Base-by-base conservation (phyloP, 2,888 invertebrate species). In the Mimachlamys varia region DNA sequence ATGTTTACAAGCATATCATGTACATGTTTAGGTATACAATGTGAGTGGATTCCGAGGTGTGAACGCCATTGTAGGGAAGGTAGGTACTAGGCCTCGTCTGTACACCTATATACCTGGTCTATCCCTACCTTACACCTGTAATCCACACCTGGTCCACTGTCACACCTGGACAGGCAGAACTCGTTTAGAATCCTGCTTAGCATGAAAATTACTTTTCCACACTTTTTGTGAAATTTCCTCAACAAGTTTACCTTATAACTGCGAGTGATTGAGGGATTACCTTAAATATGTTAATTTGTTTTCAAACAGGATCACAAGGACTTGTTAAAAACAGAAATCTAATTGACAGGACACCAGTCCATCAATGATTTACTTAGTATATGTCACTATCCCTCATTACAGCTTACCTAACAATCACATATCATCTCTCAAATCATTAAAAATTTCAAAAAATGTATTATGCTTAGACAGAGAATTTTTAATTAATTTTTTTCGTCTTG, bases 1-100 rank as follows among this genome's bases (percentile, higher is more conserved):
- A 76, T 76, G 27, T 76, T 76, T 76, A 76, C 76, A 76, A 76
- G 76, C 76, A 33, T 76, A 76, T 76, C 76, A 76, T 76, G 33
- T 22, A 76, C 76, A 76, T 76, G 76, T 76, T 76, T 33, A 58
- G 76, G n/a, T 76, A 33, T 76, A 76, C 76, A 76, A 76, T 12
- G 33, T 1, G 33, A 27, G 33, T 76, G 76, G 33, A 76, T 76
- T 22, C 33, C 76, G 27, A 76, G 76, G 76, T 76, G 76, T 76
- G 76, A 76, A 76, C 76, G 27, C 33, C 33, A 33, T 76, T 76
- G 76, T 76, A 27, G 27, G 1, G 13, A 33, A 76, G 76, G 27
- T 27, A 33, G 27, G 76, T 76, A 33, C 76, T 33, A 10, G 22
- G 7, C 76, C 76, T 33, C 12, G 7, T 12, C 2, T 76, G 62